Evolutionary conservation across 2,113 vertebrate genomes (phyloP), one percentile per base, ranked within the genome.

Genomic region (Prionailurus bengalensis): DNA sequence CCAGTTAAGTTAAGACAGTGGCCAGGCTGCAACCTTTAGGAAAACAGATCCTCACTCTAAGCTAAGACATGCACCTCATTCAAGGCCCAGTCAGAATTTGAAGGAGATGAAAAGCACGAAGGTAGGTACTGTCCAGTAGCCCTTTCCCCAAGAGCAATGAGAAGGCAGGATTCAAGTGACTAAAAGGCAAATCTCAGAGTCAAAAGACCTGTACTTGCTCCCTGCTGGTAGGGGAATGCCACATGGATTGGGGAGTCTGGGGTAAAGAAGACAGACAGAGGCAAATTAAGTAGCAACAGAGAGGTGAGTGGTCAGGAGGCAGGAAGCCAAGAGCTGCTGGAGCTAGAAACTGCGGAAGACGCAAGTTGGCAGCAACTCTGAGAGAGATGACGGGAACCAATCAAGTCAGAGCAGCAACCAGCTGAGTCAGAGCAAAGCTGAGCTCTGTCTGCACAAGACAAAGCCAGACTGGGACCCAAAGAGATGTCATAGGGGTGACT

Each of bases 341-440:
- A 85, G 39, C 15, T 51, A 61, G 58, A 90, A 96, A 85, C 23
- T 89, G 71, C 92, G 78, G 71, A 80, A 25, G 66, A 96, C 23
- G 65, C 91, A 88, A n/a, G 4, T 45, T 55, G 36, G 66, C 61
- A 27, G 29, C n/a, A 51, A 10, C 39, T 48, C 48, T 58, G 39
- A 58, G 51, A 48, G 31, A 39, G 74, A 61, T 65, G 65, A 82
- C 12, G 53, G 51, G 31, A 92, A n/a, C 39, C 51, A 48, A 42
- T 29, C 58, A 39, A 33, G 27, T 78, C 42, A 78, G 42, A 78
- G 27, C 36, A 78, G 61, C 48, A 70, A 61, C 15, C 48, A 45
- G 65, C 74, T 91, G 91, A 95, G 63, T 91, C 80, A 87, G 90
- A 48, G 84, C 51, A 51, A 61, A 71, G 33, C 83, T 51, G n/a